These are phyloP conservation scores for Bolinopsis microptera DNA, from an alignment of 37 sponge, comb jelly and placozoan genomes.

Conservation along the genomic window DNA sequence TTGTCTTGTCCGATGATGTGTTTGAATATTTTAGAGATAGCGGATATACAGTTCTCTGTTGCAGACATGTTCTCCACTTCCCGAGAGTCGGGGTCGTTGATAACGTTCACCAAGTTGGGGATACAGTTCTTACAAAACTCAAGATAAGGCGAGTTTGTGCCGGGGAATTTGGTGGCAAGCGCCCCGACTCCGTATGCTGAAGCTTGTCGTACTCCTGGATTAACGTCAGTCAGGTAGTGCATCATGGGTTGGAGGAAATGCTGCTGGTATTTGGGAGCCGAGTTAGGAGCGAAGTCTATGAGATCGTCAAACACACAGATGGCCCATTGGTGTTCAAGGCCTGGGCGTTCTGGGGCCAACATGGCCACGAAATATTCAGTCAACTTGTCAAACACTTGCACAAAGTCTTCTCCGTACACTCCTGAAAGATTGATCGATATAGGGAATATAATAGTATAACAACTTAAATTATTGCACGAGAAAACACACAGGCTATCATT, in stretches of 20 bases:
- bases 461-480: background rate
- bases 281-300: constrained; percentile 85
- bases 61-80: constrained; percentile 76
- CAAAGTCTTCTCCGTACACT: constrained; percentile 60
- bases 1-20: constrained; percentile 77
- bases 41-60: constrained; percentile 96
- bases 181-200: constrained; percentile 89
- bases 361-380: constrained; percentile 53
- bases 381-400: constrained; percentile 63
- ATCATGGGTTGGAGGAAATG: constrained; percentile 88
- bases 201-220: constrained; percentile 88
- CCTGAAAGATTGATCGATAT: background rate
- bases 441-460: background rate
- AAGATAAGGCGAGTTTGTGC: background rate
- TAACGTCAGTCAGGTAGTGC: constrained; percentile 78
- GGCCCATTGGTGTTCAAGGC: constrained; percentile 84
- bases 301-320: constrained; percentile 97
- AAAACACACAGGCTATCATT: no score
- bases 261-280: constrained; percentile 83
- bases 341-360: constrained; percentile 78
- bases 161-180: constrained; percentile 38
- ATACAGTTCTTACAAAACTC: constrained; percentile 74
- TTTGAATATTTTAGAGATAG: constrained; percentile 95
- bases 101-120: constrained; percentile 74
- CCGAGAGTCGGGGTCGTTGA: constrained; percentile 69